phyloP scores from a whole-genome alignment of 2,113 vertebrate genomes.

The Smithornis capensis region DNA sequence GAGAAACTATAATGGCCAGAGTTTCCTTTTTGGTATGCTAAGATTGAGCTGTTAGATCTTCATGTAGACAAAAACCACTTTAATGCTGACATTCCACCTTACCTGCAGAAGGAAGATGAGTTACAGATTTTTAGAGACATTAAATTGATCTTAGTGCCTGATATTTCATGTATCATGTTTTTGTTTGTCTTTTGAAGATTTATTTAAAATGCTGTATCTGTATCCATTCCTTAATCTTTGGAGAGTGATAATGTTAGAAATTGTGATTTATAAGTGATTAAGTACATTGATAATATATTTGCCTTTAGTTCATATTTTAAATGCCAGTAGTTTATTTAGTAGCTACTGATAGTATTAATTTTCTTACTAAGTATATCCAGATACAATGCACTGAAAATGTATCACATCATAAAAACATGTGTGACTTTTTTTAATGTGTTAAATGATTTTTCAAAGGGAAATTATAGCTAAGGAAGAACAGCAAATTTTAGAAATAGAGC shows the following conservation, averaged over 20 bases:
- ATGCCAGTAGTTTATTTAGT: neutral
- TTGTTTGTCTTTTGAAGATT: neutral
- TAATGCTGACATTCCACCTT: neutral
- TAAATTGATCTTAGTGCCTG: neutral
- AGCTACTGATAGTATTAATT: neutral
- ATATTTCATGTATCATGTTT: neutral
- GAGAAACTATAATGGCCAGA: neutral
- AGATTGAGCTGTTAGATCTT: neutral
- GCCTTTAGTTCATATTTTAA: neutral
- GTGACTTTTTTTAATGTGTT: neutral
- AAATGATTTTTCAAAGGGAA: neutral
- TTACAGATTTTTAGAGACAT: neutral
- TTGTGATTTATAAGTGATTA: neutral
- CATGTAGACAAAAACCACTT: neutral
- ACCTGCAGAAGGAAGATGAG: neutral
- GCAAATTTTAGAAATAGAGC: neutral
- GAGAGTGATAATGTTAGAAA: neutral
- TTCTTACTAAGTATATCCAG: neutral
- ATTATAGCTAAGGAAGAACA: neutral
- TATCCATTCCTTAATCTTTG: neutral
- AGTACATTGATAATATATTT: neutral
- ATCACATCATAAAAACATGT: neutral
- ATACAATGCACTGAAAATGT: neutral
- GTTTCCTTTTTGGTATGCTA: neutral
- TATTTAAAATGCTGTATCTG: neutral